Evolutionary conservation across 1,140 invertebrate species (phyloP).

Genomic region (Lordiphosa collinella): DNA sequence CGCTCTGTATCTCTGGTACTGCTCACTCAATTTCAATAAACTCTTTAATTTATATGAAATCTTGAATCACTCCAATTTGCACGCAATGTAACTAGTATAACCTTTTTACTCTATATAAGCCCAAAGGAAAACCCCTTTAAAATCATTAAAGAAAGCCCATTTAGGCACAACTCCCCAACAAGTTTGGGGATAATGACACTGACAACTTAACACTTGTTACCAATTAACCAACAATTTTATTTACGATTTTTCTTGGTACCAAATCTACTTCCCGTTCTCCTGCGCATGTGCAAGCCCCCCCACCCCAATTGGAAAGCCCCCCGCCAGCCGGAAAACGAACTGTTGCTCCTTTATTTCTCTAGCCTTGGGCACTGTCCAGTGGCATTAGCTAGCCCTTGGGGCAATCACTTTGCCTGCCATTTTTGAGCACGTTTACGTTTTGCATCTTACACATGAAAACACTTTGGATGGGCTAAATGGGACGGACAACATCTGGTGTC

Average conservation of each 20-base stretch:
- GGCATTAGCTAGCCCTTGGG: slow-evolving; percentile 5
- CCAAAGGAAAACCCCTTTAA: too few species aligned
- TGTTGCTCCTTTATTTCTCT: slow-evolving; percentile 50
- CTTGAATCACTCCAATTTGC: too few species aligned
- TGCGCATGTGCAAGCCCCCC: slow-evolving; percentile 37
- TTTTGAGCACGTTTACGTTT: slow-evolving; percentile 32
- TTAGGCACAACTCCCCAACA: too few species aligned
- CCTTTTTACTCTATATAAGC: too few species aligned
- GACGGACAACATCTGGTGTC: slow-evolving; percentile 12
- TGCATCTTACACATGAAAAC: slow-evolving; percentile 49
- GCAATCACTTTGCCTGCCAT: slow-evolving; percentile 49
- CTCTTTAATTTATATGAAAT: too few species aligned
- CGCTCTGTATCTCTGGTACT: too few species aligned
- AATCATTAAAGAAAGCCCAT: too few species aligned
- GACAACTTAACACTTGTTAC: neutral
- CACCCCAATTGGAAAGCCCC: slow-evolving; percentile 37
- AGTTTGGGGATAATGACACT: neutral
- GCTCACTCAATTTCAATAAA: too few species aligned
- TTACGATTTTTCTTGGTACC: neutral
- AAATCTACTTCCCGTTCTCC: neutral
- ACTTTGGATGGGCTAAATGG: slow-evolving; percentile 23
- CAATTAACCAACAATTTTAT: neutral
- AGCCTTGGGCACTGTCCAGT: neutral
- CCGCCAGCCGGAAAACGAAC: slow-evolving; percentile 48
- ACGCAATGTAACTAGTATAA: too few species aligned